Base-by-base conservation (phyloP, 2,113 vertebrate species). In the Heterotis niloticus region DNA sequence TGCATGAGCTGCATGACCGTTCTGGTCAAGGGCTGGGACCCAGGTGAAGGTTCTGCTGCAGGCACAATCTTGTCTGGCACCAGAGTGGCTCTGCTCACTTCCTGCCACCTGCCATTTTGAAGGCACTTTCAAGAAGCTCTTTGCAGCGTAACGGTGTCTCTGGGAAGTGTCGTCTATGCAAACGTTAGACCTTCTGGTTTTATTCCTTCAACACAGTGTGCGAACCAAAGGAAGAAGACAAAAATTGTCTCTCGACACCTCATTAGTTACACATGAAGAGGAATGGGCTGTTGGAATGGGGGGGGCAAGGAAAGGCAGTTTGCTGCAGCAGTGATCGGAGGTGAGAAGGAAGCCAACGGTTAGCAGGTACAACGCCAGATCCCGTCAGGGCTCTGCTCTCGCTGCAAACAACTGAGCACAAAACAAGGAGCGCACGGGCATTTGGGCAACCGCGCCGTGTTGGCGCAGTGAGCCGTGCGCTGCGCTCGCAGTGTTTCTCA, bases 211-310 rank as follows among this genome's bases (percentile, higher is more conserved):
- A 24, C 26, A 64, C 24, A 18, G 17, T 12, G 51, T 23, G 62
- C 26, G 68, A 44, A 44, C 34, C 29, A 75, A n/a, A 74, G 59
- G 65, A 69, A 12, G 64, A 51, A 44, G 34, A 76, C 9, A 64
- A 5, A n/a, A 77, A 70, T 29, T 65, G 28, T 84, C 84, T 81
- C 82, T 24, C 4, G 79, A 77, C 64, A 23, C 77, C 78, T 84
- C 80, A 84, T 86, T 86, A 86, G 76, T 23, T 17, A n/a, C 67
- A 74, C 60, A 81, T 74, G 71, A 81, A 76, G 81, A 81, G 74
- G 81, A 75, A 75, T 75, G 76, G 69, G 52, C 28, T 23, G 10
- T 24, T 67, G 65, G 65, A 12, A 17, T 13, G 14, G 26, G 29
- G 29, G 29, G 28, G 34, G 5, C 4, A 14, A 62, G 60, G 14